These are phyloP conservation scores for Drosophila histrio DNA, from an alignment of 2,888 invertebrate species.

Conservation along the genomic window DNA sequence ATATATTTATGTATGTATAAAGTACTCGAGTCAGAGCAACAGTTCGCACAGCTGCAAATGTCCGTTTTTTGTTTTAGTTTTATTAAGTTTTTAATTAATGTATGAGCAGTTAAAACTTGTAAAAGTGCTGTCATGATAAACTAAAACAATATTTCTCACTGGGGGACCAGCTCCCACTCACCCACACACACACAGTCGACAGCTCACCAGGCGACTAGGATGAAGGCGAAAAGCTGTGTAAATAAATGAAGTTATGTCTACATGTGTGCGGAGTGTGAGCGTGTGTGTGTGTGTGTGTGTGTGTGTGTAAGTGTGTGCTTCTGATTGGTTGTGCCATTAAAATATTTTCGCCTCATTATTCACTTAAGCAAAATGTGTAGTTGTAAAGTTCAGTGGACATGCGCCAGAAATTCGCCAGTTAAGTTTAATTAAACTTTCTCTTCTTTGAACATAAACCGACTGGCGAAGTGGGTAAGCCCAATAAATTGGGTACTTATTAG, in stretches of 20 bases:
- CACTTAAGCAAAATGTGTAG: conserved; percentile 52
- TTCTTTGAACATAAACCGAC: neutral
- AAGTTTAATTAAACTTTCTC: neutral
- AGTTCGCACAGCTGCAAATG: conserved; percentile 49
- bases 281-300: neutral
- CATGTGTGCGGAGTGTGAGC: conserved; percentile 11
- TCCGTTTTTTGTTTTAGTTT: conserved; percentile 52
- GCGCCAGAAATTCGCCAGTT: neutral
- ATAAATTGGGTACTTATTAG: neutral
- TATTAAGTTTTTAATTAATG: conserved; percentile 80
- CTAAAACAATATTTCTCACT: conserved; percentile 79
- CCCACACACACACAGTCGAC: conserved; percentile 16
- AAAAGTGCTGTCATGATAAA: conserved; percentile 80
- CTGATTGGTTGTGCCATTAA: conserved; percentile 67
- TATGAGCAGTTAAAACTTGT: conserved; percentile 79
- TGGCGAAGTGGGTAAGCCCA: neutral
- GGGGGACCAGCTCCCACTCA: conserved; percentile 48
- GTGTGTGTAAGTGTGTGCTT: conserved; percentile 22
- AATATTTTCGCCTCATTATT: conserved; percentile 78
- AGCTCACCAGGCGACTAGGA: conserved; percentile 24
- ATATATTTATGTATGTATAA: neutral
- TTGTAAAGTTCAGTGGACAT: conserved; percentile 11
- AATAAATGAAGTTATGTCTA: conserved; percentile 67
- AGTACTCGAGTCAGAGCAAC: conserved; percentile 26
- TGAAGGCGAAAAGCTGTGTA: conserved; percentile 54